Conservation (phyloP, 2,113 vertebrate genomes). For the Emydura subglobosa region DNA sequence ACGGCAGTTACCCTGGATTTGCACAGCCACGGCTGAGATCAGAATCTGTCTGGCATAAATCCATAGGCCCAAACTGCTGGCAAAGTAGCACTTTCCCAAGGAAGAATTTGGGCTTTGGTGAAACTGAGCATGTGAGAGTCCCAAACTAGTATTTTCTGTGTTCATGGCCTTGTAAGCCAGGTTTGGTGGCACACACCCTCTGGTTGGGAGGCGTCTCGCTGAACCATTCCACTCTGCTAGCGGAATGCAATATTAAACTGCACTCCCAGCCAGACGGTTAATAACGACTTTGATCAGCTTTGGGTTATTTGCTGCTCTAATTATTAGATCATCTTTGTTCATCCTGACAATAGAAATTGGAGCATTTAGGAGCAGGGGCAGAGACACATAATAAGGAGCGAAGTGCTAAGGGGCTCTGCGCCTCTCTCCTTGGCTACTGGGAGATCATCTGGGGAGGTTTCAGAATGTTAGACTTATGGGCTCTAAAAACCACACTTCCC, state of each 20-base stretch:
- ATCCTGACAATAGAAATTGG: conserved; percentile 54
- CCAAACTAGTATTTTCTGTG: fast-evolving
- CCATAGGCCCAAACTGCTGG: background rate
- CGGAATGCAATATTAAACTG: conserved; percentile 49
- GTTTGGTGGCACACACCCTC: background rate
- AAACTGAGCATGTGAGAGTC: background rate
- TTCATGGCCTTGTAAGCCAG: fast-evolving
- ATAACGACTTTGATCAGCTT: conserved; percentile 72
- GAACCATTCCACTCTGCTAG: background rate
- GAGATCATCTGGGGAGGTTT: background rate
- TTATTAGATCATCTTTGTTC: conserved; percentile 69
- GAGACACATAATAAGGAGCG: background rate
- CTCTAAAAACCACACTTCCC: background rate
- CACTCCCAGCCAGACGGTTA: conserved; percentile 69
- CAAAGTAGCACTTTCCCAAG: fast-evolving
- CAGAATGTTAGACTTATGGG: background rate
- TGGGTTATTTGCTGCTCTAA: conserved; percentile 79
- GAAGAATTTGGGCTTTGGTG: background rate
- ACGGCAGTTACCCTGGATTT: background rate
- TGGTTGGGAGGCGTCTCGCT: fast-evolving
- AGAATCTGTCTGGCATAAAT: background rate
- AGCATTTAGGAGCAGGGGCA: conserved; percentile 16
- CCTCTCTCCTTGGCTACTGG: background rate
- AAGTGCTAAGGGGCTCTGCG: background rate
- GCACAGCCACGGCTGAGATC: background rate